Evolutionary conservation across 2,113 vertebrate species (phyloP), one percentile per base, ranked within the genome.

Genomic region (Phalacrocorax pelagicus): DNA sequence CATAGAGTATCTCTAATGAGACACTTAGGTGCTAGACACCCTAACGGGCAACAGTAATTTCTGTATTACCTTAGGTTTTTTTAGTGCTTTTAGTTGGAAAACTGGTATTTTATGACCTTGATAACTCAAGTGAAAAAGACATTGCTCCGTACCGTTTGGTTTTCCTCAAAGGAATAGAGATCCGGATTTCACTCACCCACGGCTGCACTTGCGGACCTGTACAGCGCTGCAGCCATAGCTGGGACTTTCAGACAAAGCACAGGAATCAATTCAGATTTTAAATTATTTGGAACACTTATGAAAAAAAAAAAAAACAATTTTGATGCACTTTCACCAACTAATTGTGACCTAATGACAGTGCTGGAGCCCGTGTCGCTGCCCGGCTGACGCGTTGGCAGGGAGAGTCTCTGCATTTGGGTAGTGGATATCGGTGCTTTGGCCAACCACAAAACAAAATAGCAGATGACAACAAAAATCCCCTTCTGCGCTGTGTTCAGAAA

Each of bases 311-410:
- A 0, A 12, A 30, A 4, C 4, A 9, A 11, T 13, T 7, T 18
- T 17, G 29, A 19, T 59, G 44, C 14, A 21, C 0, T 0, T 21
- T 30, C 58, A 26, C 9, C n/a, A 24, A 61, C 6, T 9, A 6
- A 5, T 0, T 15, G 27, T 78, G 61, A 5, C 11, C 15, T 0
- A 15, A 32, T 12, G 10, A 3, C 47, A 29, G 40, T 1, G 3
- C 47, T 10, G 62, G 57, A 62, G 58, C 58, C 67, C 34, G 26
- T 15, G n/a, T 32, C n/a, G 2, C 21, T 59, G 80, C 44, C 36
- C n/a, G 55, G 15, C 59, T 32, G 46, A 5, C 1, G 6, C 2
- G 2, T 9, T 59, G 69, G 18, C n/a, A 7, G 1, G 17, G 69
- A 4, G 32, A 10, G 26, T 46, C 24, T 10, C 24, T 36, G 32